phyloP scores from a whole-genome alignment of 2,888 invertebrate genomes.

The Parasteatoda lunata region DNA sequence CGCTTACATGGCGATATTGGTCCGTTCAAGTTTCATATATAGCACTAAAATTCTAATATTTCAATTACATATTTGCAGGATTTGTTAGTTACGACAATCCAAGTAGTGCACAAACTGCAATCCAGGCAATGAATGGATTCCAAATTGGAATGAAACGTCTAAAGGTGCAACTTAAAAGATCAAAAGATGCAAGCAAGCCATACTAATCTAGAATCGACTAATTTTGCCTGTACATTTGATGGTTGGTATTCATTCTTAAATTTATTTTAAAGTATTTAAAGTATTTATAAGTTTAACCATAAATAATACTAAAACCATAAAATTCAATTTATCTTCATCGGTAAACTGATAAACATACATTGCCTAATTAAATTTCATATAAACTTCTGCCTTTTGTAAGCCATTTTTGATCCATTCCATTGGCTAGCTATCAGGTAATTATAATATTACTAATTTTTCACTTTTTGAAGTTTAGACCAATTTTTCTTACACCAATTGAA shows the following conservation, averaged over 20 bases:
- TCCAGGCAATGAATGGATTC: conserved; percentile 97
- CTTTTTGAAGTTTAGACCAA: too few relatives aligned
- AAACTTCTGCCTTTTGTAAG: too few relatives aligned
- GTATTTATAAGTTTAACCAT: background rate
- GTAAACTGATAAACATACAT: too few relatives aligned
- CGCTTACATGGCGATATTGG: too few relatives aligned
- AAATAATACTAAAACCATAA: too few relatives aligned
- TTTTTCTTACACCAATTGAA: too few relatives aligned
- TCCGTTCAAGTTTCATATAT: background rate
- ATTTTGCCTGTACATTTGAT: conserved; percentile 54
- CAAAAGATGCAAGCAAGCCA: conserved; percentile 93
- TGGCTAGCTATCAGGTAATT: too few relatives aligned
- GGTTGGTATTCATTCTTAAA: conserved; percentile 46
- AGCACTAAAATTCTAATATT: background rate
- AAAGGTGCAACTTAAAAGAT: conserved; percentile 97
- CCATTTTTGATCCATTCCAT: too few relatives aligned
- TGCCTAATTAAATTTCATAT: too few relatives aligned
- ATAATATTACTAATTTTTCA: too few relatives aligned
- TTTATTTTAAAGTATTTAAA: background rate
- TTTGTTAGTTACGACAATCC: conserved; percentile 98
- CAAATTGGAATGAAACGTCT: conserved; percentile 97
- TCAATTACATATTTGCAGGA: conserved; percentile 72
- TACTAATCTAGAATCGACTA: conserved; percentile 78
- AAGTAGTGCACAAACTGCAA: conserved; percentile 92
- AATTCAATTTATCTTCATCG: too few relatives aligned